Base-by-base conservation (phyloP, 1,140 invertebrate species). In the Ditylenchus dipsaci region DNA sequence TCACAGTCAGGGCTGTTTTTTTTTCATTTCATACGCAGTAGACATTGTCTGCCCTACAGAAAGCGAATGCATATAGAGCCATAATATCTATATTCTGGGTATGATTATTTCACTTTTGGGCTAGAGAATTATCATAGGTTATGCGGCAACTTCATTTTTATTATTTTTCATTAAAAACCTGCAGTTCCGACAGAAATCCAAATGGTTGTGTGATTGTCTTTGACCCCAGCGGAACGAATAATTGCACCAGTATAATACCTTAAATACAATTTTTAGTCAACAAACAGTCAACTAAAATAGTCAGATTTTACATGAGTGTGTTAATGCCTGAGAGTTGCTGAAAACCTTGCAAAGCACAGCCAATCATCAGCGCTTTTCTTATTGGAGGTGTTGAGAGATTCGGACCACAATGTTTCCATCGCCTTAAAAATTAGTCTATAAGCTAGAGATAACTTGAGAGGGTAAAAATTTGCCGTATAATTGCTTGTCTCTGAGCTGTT, bases 221-320 rank as follows among this genome's bases (percentile, higher is more conserved):
- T 78, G 1, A 88, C 84, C n/a, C 88, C 88, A 0, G 88, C 85
- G 85, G 88, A 88, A 59, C 86, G 83, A 65, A 89, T 88, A 63
- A 89, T 89, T 29, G 86, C 87, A 8, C 87, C 87, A 67, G 86
- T 87, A 79, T 88, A 88, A 77, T 88, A 88, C 86, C 87, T 88
- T 63, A 29, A 71, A 19, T 38, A 11, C 33, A 38, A 38, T 38
- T 38, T 38, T n/a, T n/a, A n/a, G n/a, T n/a, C n/a, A n/a, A n/a
- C n/a, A n/a, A n/a, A n/a, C n/a, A n/a, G n/a, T n/a, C n/a, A n/a
- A n/a, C n/a, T n/a, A n/a, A n/a, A n/a, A n/a, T n/a, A n/a, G n/a
- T n/a, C n/a, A n/a, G n/a, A n/a, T 21, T 23, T 83, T 53, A 88
- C 88, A 89, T 88, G 49, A 89, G 86, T 13, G 87, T 88, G 73